These are phyloP conservation scores for Lepus timidus DNA, from an alignment of 2,113 vertebrate species.

Conservation along the genomic window DNA sequence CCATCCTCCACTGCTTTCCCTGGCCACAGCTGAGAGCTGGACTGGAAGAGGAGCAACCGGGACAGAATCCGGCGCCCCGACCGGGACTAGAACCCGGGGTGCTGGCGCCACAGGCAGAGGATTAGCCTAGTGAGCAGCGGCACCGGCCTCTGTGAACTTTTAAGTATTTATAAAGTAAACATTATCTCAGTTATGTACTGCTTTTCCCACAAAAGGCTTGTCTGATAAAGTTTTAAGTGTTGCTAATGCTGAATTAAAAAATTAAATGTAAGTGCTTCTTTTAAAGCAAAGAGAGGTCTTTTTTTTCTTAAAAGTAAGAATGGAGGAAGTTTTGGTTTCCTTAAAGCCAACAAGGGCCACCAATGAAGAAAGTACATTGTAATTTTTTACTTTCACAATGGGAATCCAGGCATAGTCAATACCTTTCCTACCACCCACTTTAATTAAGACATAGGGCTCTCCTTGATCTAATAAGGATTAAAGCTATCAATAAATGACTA, in stretches of 20 bases:
- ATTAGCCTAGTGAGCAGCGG: too few relatives aligned
- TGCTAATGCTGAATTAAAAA: too few relatives aligned
- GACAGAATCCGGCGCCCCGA: too few relatives aligned
- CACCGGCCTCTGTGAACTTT: background rate
- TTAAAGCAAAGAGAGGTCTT: background rate
- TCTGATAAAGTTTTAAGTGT: background rate
- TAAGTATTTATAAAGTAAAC: background rate
- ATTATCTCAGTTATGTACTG: background rate
- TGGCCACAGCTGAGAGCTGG: too few relatives aligned
- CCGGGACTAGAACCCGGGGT: too few relatives aligned
- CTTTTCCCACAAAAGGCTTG: background rate
- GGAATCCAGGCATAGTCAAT: background rate
- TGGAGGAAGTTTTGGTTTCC: background rate
- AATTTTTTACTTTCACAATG: constrained; percentile 3
- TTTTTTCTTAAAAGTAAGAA: background rate
- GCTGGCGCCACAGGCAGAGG: too few relatives aligned
- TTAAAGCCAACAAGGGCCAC: background rate
- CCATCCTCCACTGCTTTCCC: too few relatives aligned
- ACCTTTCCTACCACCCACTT: background rate
- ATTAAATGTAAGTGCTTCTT: too few relatives aligned
- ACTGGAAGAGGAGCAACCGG: too few relatives aligned
- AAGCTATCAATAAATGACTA: background rate
- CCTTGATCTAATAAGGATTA: background rate
- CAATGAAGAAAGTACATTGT: background rate
- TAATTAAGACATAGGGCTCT: background rate